Conservation (phyloP, 2,888 invertebrate genomes). For the Epiblema foenella region DNA sequence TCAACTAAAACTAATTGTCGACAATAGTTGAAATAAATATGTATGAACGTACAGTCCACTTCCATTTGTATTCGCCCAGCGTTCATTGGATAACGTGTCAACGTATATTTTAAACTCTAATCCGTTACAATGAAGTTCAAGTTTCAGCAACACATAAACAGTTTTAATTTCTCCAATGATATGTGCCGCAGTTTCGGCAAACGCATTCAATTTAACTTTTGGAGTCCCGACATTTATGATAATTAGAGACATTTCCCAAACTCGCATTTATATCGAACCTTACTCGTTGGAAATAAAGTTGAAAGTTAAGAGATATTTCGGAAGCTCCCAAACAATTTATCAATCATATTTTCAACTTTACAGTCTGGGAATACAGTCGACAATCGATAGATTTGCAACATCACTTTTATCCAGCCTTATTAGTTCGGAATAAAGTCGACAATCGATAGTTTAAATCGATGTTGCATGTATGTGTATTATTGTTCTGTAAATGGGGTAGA, state of each 20-base stretch:
- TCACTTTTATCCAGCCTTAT: background rate
- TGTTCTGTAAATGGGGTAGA: conserved; percentile 8
- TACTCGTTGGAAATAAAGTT: background rate
- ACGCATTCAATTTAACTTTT: conserved; percentile 40
- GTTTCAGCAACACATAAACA: background rate
- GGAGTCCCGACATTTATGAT: conserved; percentile 18
- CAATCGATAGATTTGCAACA: background rate
- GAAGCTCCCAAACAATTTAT: background rate
- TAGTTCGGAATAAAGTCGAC: background rate
- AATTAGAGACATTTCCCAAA: conserved; percentile 9
- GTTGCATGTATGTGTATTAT: background rate
- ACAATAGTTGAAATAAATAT: background rate
- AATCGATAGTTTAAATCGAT: background rate
- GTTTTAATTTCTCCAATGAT: conserved; percentile 7
- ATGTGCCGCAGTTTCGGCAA: conserved; percentile 20
- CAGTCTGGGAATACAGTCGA: background rate
- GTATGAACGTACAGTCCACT: background rate
- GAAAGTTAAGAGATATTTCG: background rate
- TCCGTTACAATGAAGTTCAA: background rate
- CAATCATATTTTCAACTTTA: background rate
- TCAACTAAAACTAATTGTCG: background rate
- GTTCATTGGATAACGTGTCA: background rate
- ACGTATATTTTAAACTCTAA: background rate
- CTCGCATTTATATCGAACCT: background rate
- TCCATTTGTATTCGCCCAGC: background rate